These are phyloP conservation scores for Bembecia ichneumoniformis DNA, from an alignment of 2,888 invertebrate genomes.

Conservation along the genomic window DNA sequence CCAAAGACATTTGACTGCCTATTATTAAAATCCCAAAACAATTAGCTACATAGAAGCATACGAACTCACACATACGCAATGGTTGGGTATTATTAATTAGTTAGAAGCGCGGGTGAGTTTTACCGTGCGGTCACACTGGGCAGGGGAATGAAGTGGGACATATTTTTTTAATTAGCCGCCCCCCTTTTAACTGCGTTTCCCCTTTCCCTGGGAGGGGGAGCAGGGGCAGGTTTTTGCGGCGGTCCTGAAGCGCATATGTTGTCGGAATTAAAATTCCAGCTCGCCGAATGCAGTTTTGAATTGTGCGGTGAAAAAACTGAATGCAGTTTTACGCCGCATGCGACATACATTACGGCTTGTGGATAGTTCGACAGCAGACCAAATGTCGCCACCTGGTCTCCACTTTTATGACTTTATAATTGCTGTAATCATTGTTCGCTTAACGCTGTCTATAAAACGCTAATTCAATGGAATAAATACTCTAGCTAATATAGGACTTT, in stretches of 20 bases:
- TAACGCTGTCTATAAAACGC: too few relatives aligned
- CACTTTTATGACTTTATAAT: too few relatives aligned
- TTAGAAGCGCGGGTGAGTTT: constrained; percentile 26
- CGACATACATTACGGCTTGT: neutral
- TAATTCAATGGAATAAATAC: too few relatives aligned
- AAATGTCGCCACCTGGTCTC: too few relatives aligned
- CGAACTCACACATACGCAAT: too few relatives aligned
- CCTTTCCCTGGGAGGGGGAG: neutral
- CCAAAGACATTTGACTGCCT: constrained; percentile 8
- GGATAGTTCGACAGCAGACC: neutral
- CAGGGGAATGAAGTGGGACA: constrained; percentile 62
- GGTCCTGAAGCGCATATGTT: constrained; percentile 48
- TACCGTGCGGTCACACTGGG: constrained; percentile 37
- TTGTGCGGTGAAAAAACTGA: constrained; percentile 16
- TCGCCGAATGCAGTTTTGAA: constrained; percentile 51
- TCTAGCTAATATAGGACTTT: too few relatives aligned
- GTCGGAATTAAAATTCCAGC: constrained; percentile 62
- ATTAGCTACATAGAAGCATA: constrained; percentile 18
- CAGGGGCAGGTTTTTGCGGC: constrained; percentile 6
- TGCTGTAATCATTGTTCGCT: too few relatives aligned
- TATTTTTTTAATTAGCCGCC: constrained; percentile 65
- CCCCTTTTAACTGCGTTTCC: neutral
- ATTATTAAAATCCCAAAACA: constrained; percentile 54
- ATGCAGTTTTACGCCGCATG: neutral
- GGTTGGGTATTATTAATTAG: constrained; percentile 50